Conservation (phyloP, 2,888 invertebrate species). For the Campoplex capitator region DNA sequence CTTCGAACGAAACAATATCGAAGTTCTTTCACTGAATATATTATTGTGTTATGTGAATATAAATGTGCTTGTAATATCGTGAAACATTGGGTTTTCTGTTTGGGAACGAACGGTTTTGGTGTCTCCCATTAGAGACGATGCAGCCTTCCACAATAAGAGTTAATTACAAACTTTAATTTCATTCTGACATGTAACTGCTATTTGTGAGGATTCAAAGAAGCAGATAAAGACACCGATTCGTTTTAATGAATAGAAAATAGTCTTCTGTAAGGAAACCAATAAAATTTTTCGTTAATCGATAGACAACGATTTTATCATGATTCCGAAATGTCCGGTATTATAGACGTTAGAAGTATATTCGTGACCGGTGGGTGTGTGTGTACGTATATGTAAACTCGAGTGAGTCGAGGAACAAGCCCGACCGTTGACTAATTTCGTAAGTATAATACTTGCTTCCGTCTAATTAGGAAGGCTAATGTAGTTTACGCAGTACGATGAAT, state of each 20-base stretch:
- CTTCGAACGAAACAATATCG: conserved; percentile 48
- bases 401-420: conserved; percentile 13
- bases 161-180: not conserved
- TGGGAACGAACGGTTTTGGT: not conserved
- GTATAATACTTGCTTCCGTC: conserved; percentile 52
- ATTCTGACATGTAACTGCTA: not conserved
- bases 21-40: conserved; percentile 47
- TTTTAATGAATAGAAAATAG: not conserved
- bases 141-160: not conserved
- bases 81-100: not conserved
- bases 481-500: conserved; percentile 44
- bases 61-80: not conserved
- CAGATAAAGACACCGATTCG: not conserved
- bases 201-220: not conserved
- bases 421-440: conserved; percentile 32
- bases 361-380: not conserved
- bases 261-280: not conserved
- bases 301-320: not conserved
- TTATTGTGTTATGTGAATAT: not conserved
- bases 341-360: not conserved
- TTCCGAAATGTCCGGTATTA: not conserved
- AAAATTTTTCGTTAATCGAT: not conserved
- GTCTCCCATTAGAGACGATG: not conserved
- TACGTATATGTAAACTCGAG: not conserved
- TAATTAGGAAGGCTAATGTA: conserved; percentile 51